These are phyloP conservation scores for Sarcophilus harrisii DNA, from an alignment of 2,797 vertebrate genomes.

Conservation along the genomic window DNA sequence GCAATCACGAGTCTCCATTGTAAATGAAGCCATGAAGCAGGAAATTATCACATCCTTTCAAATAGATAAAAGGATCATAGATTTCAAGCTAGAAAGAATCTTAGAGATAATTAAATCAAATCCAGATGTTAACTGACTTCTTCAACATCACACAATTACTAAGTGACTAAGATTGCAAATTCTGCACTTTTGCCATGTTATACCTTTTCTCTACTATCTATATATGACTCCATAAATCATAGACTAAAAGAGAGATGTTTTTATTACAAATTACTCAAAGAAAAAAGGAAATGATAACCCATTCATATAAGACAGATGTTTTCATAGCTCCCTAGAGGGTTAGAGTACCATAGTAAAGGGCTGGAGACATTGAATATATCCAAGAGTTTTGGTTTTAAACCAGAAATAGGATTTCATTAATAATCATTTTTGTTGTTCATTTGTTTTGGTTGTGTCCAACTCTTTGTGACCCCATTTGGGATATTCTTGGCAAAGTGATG, in stretches of 20 bases:
- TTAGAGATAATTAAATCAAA: background rate
- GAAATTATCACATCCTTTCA: background rate
- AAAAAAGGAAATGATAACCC: constrained; percentile 38
- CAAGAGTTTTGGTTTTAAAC: background rate
- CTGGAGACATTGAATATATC: background rate
- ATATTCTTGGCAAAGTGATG: background rate
- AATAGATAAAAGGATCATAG: background rate
- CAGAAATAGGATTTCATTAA: background rate
- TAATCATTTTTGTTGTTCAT: background rate
- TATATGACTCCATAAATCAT: background rate
- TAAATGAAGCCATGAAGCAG: background rate
- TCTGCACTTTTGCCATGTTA: background rate
- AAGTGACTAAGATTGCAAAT: background rate
- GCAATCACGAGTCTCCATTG: background rate
- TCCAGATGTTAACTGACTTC: background rate
- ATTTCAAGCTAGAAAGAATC: background rate
- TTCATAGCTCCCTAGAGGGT: constrained; percentile 35
- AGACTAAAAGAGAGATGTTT: background rate
- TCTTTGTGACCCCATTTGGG: background rate
- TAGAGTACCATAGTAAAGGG: constrained; percentile 20
- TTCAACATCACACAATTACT: background rate
- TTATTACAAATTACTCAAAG: constrained; percentile 28
- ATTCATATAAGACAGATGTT: background rate
- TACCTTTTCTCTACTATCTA: background rate
- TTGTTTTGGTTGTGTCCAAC: background rate